phyloP scores from a whole-genome alignment of 2,113 vertebrate species.

The Eptesicus fuscus region DNA sequence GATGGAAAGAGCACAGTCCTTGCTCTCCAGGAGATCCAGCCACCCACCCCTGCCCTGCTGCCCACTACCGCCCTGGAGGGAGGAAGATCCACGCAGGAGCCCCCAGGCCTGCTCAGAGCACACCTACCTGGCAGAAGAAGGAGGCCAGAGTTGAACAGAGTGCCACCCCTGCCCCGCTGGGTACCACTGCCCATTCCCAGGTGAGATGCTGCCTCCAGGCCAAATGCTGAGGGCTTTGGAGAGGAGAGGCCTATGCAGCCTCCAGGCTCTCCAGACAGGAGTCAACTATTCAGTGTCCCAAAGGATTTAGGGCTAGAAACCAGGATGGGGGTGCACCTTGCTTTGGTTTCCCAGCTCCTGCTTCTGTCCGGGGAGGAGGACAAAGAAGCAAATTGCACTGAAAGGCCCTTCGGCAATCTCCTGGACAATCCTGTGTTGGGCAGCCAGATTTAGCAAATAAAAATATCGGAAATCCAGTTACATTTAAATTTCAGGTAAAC shows the following conservation, averaged over 20 bases:
- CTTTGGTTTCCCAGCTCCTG: neutral
- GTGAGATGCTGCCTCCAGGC: constrained; percentile 59
- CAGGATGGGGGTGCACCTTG: neutral
- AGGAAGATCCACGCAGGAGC: constrained; percentile 68
- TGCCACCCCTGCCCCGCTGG: constrained; percentile 88
- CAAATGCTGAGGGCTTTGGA: accelerated
- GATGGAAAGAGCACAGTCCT: neutral
- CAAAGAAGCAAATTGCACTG: neutral
- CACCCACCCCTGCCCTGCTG: constrained; percentile 82
- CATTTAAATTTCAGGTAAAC: neutral
- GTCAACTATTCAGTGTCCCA: neutral
- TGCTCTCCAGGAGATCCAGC: constrained; percentile 80
- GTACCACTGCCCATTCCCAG: constrained; percentile 85
- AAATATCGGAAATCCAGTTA: neutral
- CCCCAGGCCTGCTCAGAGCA: constrained; percentile 85
- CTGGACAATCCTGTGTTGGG: neutral
- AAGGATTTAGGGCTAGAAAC: neutral
- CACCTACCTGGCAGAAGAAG: constrained; percentile 82
- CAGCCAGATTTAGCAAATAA: neutral
- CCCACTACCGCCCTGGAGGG: constrained; percentile 88
- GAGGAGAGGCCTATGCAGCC: neutral
- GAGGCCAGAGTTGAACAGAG: constrained; percentile 83
- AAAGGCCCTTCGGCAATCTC: neutral
- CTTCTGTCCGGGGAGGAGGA: neutral
- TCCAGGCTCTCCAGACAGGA: neutral